phyloP scores from a whole-genome alignment of 2,797 vertebrate genomes.

The Melanotaenia trifasciata region DNA sequence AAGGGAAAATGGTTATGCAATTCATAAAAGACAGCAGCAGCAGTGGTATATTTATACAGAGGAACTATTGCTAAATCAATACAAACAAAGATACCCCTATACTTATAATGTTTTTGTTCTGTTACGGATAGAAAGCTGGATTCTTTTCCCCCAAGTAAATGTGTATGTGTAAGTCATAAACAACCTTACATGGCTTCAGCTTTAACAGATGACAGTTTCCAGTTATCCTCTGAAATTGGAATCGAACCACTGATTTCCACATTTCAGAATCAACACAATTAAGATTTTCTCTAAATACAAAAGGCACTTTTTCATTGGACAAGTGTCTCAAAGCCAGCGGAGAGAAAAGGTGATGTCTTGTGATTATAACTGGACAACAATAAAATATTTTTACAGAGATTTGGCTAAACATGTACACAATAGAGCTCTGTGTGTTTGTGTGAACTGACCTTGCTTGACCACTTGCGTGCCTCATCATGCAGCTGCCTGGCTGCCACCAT shows the following conservation, averaged over 20 bases:
- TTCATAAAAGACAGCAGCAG: conserved; percentile 13
- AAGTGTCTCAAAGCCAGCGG: conserved; percentile 8
- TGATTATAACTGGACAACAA: background rate
- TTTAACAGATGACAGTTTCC: conserved; percentile 77
- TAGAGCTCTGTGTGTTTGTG: conserved; percentile 4
- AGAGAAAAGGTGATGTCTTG: conserved; percentile 9
- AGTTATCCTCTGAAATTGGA: conserved; percentile 73
- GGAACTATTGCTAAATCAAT: conserved; percentile 33
- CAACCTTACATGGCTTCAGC: conserved; percentile 53
- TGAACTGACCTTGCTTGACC: conserved; percentile 91
- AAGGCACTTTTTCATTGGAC: conserved; percentile 6
- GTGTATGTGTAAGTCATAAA: conserved; percentile 14
- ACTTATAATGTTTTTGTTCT: background rate
- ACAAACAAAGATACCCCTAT: conserved; percentile 12
- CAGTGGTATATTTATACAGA: background rate
- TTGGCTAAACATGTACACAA: background rate
- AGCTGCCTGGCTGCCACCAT: conserved; percentile 98
- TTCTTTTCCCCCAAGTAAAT: conserved; percentile 3
- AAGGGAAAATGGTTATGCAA: conserved; percentile 20
- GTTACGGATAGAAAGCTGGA: background rate
- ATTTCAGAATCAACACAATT: conserved; percentile 64
- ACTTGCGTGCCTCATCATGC: conserved; percentile 97
- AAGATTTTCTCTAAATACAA: conserved; percentile 33
- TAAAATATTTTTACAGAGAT: background rate
- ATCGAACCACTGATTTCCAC: conserved; percentile 63